Evolutionary conservation across 2,888 invertebrate species (phyloP).

Genomic region (Drosophila birchii): DNA sequence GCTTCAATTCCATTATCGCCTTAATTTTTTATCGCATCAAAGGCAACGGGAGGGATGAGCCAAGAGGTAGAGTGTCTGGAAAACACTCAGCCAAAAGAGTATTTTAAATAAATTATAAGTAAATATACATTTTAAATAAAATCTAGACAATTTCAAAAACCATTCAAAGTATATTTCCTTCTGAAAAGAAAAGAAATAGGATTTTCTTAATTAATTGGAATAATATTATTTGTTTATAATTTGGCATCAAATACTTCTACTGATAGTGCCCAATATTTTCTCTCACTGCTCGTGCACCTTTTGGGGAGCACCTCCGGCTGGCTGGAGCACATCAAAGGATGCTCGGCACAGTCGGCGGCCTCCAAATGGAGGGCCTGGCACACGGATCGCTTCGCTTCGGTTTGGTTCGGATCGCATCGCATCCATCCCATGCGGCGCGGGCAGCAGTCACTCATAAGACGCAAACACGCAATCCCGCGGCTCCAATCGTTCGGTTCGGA

Average conservation of each 20-base stretch:
- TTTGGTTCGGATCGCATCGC: constrained; percentile 11
- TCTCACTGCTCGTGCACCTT: constrained; percentile 29
- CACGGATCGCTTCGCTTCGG: constrained; percentile 21
- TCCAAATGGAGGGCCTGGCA: constrained; percentile 46
- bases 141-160: rapidly evolving
- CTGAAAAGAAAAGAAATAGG: too few species aligned
- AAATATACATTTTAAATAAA: neutral
- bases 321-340: constrained; percentile 82
- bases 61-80: constrained; percentile 3
- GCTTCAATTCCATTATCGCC: constrained; percentile 84
- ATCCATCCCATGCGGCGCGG: constrained; percentile 55
- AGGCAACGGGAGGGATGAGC: constrained; percentile 56
- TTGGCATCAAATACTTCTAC: too few species aligned
- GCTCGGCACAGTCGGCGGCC: constrained; percentile 80
- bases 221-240: neutral
- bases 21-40: constrained; percentile 84
- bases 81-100: constrained; percentile 1
- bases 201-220: neutral
- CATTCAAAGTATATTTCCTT: neutral
- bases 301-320: constrained; percentile 31
- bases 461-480: constrained; percentile 71
- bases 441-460: constrained; percentile 77
- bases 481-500: constrained; percentile 37
- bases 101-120: too few species aligned
- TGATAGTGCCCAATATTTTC: neutral